phyloP scores from a whole-genome alignment of 2,888 invertebrate species.

The Acronicta aceris region DNA sequence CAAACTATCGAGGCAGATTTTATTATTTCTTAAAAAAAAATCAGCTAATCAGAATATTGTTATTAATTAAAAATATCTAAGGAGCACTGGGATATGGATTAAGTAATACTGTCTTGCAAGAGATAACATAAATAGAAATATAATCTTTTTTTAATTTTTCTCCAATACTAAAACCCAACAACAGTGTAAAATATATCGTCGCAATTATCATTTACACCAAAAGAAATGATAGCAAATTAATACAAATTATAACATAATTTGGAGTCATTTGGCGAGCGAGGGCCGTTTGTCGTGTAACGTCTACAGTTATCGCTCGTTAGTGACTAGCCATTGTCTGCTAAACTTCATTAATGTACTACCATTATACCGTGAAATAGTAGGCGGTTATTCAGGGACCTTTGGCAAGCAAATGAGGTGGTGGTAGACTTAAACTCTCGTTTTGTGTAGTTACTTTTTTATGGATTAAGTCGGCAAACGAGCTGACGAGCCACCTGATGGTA shows the following conservation, averaged over 20 bases:
- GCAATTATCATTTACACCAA: slow-evolving; percentile 34
- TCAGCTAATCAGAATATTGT: no score
- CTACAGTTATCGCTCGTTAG: slow-evolving; percentile 68
- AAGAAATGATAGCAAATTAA: slow-evolving; percentile 45
- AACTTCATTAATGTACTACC: slow-evolving; percentile 61
- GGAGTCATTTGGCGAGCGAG: slow-evolving; percentile 51
- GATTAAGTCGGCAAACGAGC: no score
- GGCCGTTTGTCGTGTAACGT: slow-evolving; percentile 63
- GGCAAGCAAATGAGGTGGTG: slow-evolving; percentile 26
- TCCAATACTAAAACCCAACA: no score
- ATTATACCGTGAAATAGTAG: slow-evolving; percentile 49
- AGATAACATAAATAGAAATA: no score
- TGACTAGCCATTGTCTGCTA: slow-evolving; percentile 60
- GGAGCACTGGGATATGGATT: no score
- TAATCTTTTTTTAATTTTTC: no score
- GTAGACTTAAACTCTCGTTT: slow-evolving; percentile 7
- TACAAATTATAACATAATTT: slow-evolving; percentile 61
- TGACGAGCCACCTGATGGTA: no score
- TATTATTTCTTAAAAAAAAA: no score
- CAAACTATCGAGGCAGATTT: no score
- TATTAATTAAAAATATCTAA: no score
- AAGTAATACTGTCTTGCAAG: no score
- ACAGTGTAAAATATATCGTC: slow-evolving; percentile 1
- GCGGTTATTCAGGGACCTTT: slow-evolving; percentile 41
- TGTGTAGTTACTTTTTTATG: not conserved